Conservation (phyloP, 2,888 invertebrate species). For the Hyposoter didymator region DNA sequence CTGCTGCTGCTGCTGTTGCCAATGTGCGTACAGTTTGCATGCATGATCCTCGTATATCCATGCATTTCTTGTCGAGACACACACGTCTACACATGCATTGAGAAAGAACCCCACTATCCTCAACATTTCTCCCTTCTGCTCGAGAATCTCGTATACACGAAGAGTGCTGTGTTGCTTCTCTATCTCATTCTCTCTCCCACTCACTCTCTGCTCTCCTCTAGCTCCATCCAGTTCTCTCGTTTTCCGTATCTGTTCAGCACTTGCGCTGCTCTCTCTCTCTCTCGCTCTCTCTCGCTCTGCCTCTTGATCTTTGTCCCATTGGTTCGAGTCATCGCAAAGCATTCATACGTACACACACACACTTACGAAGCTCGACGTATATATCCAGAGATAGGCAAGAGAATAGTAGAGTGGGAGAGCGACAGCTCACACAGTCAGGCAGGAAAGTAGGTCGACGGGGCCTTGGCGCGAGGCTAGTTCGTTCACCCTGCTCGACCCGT, state of each 20-base stretch:
- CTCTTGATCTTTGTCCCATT: conserved; percentile 61
- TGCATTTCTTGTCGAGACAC: conserved; percentile 20
- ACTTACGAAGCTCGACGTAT: conserved; percentile 6
- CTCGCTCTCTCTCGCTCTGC: conserved; percentile 68
- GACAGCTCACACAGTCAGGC: conserved; percentile 65
- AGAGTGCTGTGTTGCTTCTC: conserved; percentile 4
- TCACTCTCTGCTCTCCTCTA: conserved; percentile 30
- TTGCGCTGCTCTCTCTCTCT: conserved; percentile 15
- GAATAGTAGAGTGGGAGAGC: conserved; percentile 31
- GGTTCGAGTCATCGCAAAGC: conserved; percentile 52
- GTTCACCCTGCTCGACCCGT: conserved; percentile 86
- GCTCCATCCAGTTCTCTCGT: conserved; percentile 25
- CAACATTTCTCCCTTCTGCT: conserved; percentile 20
- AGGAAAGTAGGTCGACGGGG: conserved; percentile 83
- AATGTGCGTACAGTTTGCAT: conserved; percentile 9
- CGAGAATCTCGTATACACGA: not conserved
- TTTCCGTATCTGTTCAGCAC: conserved; percentile 21
- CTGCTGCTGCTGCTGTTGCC: conserved; percentile 48
- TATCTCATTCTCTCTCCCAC: conserved; percentile 4
- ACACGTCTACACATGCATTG: conserved; percentile 33
- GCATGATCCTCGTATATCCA: conserved; percentile 3
- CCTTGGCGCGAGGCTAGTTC: conserved; percentile 86
- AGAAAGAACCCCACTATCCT: conserved; percentile 19
- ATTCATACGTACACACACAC: conserved; percentile 21
- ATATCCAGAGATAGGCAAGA: conserved; percentile 28